Conservation (phyloP, 2,888 invertebrate genomes). For the Podabrus alpinus region DNA sequence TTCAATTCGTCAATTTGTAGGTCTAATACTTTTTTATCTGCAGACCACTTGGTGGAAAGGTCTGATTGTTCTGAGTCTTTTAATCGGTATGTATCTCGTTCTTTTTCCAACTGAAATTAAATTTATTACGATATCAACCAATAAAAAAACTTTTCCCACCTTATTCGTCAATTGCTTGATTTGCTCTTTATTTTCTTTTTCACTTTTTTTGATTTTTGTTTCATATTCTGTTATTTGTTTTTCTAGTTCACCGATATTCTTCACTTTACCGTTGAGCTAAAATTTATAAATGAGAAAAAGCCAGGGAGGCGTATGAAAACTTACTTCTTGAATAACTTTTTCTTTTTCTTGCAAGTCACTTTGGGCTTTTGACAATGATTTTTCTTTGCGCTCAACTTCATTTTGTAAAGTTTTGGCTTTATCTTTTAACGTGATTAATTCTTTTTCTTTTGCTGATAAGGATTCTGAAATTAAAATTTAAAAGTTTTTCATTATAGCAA, state of each 20-base stretch:
- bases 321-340: conserved; percentile 65
- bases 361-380: conserved; percentile 64
- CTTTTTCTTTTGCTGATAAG: conserved; percentile 60
- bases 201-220: conserved; percentile 65
- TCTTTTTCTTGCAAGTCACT: conserved; percentile 65
- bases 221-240: conserved; percentile 70
- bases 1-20: conserved; percentile 62
- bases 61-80: conserved; percentile 58
- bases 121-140: conserved; percentile 12
- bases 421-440: conserved; percentile 61
- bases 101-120: conserved; percentile 48
- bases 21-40: conserved; percentile 57
- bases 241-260: conserved; percentile 67
- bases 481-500: neutral
- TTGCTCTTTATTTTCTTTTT: conserved; percentile 64
- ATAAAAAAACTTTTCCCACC: conserved; percentile 49
- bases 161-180: conserved; percentile 65
- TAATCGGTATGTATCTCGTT: conserved; percentile 44
- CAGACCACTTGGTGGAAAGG: conserved; percentile 58
- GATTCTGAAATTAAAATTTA: conserved; percentile 56
- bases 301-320: too few species aligned
- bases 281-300: neutral
- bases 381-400: conserved; percentile 68
- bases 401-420: conserved; percentile 69
- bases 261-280: conserved; percentile 61